Percentiles rank a stretch among this genome's conserved stretches.
These are phyloP conservation scores for Macrobrachium nipponense DNA, from an alignment of 1,140 invertebrate genomes.

Conservation along the genomic window DNA sequence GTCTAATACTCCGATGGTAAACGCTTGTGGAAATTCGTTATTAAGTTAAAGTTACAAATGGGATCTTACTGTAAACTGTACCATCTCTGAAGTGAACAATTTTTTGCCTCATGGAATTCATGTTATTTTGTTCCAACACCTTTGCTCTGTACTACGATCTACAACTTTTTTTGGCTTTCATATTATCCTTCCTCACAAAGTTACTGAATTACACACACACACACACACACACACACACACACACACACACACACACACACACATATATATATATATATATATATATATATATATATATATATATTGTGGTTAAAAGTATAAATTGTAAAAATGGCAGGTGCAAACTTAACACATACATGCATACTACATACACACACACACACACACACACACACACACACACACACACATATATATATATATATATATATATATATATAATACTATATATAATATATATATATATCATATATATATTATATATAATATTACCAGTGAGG, in stretches of 20 bases:
- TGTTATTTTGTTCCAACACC: no score
- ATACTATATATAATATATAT: conserved; percentile 20
- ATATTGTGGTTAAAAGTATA: neutral
- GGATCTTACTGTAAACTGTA: no score
- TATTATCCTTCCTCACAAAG: no score
- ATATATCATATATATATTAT: neutral
- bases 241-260: neutral
- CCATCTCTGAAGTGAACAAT: no score
- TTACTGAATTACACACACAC: neutral
- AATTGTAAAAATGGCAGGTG: no score
- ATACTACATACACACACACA: neutral
- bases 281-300: conserved; percentile 7
- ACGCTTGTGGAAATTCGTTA: no score
- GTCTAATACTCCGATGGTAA: no score
- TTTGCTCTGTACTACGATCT: no score
- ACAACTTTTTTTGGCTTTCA: no score
- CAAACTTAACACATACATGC: neutral
- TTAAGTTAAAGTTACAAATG: no score
- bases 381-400: neutral
- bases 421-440: conserved; percentile 20
- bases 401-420: conserved; percentile 4
- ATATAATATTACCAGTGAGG: no score
- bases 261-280: neutral
- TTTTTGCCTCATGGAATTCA: no score
- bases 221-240: neutral